phyloP scores from a whole-genome alignment of 2,113 vertebrate species.

The Peromyscus maniculatus region DNA sequence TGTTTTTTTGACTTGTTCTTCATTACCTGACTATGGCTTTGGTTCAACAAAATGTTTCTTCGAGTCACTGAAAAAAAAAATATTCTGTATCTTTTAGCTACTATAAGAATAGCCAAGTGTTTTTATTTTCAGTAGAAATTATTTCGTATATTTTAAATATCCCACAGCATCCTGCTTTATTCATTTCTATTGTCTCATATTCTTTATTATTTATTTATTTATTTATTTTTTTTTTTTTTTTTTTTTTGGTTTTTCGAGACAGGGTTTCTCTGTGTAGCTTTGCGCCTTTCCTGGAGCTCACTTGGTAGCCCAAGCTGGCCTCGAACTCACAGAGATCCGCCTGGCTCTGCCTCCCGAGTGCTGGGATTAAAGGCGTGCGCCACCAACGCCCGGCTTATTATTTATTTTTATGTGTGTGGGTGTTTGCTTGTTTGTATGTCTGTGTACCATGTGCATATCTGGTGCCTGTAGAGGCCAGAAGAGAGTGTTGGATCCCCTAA shows the following conservation, averaged over 20 bases:
- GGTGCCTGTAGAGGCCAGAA: background rate
- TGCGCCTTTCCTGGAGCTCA: no score
- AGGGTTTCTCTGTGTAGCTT: no score
- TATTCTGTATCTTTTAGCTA: slow-evolving; percentile 34
- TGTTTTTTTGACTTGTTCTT: slow-evolving; percentile 64
- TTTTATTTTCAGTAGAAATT: slow-evolving; percentile 51
- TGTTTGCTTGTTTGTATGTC: background rate
- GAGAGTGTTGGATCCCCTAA: background rate
- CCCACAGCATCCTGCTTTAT: slow-evolving; percentile 34
- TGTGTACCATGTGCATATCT: background rate
- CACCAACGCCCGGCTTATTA: no score
- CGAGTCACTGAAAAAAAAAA: slow-evolving; percentile 44
- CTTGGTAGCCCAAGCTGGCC: no score
- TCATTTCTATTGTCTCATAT: slow-evolving; percentile 37
- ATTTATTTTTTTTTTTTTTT: no score
- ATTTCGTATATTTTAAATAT: slow-evolving; percentile 44
- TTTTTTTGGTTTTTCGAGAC: no score
- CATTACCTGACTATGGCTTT: slow-evolving; percentile 42
- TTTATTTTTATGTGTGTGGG: background rate
- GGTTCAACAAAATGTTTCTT: slow-evolving; percentile 29
- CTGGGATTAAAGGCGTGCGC: no score
- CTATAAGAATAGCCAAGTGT: slow-evolving; percentile 29
- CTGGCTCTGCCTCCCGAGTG: no score
- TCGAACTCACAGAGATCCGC: no score
- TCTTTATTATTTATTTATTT: background rate